These are phyloP conservation scores for Cromileptes altivelis DNA, from an alignment of 2,113 vertebrate genomes.

Conservation along the genomic window DNA sequence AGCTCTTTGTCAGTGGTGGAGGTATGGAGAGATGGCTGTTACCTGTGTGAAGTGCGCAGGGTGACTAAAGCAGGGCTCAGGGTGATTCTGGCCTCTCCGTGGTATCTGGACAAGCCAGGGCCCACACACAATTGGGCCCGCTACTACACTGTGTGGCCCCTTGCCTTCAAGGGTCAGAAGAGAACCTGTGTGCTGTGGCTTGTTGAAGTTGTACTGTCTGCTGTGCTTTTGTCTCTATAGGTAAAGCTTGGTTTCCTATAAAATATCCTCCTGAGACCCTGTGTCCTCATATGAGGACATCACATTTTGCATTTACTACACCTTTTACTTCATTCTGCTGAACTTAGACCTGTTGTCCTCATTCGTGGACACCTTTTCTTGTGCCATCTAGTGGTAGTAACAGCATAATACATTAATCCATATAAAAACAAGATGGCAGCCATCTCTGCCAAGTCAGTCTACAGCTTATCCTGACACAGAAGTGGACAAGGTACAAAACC, in stretches of 20 bases:
- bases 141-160: conserved; percentile 90
- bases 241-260: background rate
- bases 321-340: too few species aligned
- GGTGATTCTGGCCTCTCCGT: conserved; percentile 91
- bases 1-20: conserved; percentile 89
- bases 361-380: too few species aligned
- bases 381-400: too few species aligned
- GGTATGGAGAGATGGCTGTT: conserved; percentile 88
- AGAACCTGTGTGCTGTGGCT: conserved; percentile 63
- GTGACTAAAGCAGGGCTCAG: conserved; percentile 87
- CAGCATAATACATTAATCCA: too few species aligned
- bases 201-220: conserved; percentile 24
- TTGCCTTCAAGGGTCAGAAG: conserved; percentile 90
- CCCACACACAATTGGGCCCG: conserved; percentile 91
- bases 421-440: too few species aligned
- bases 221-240: conserved; percentile 17
- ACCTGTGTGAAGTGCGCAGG: conserved; percentile 85
- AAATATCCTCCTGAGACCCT: too few species aligned
- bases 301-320: too few species aligned
- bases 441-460: too few species aligned
- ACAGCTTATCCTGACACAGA: too few species aligned
- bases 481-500: too few species aligned
- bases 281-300: too few species aligned
- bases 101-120: conserved; percentile 92
- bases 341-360: too few species aligned